phyloP scores from a whole-genome alignment of 2,797 vertebrate genomes.

The Loris lydekkerianus region DNA sequence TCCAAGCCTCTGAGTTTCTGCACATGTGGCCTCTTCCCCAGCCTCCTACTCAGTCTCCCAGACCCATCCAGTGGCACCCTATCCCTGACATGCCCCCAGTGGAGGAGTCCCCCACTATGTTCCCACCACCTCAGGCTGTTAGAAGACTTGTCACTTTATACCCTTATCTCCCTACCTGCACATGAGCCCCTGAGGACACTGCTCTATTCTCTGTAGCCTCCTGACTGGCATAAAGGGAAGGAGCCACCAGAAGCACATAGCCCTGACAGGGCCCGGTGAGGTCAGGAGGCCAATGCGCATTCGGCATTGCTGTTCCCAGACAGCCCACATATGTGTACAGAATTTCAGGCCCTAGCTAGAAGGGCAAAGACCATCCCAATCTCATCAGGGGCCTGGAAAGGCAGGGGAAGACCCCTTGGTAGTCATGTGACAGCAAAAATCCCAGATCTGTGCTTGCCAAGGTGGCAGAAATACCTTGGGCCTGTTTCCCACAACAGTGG shows the following conservation, averaged over 20 bases:
- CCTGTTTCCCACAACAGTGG: fast-evolving
- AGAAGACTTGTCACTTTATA: neutral
- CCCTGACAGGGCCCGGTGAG: fast-evolving
- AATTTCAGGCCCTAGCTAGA: neutral
- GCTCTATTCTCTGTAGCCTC: neutral
- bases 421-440: neutral
- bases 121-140: neutral
- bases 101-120: too few relatives aligned
- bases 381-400: neutral
- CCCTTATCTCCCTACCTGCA: neutral
- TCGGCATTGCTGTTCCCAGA: neutral
- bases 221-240: neutral
- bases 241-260: neutral
- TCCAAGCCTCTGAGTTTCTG: neutral
- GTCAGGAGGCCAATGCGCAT: fast-evolving
- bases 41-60: neutral
- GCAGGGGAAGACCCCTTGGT: neutral
- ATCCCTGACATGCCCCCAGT: too few relatives aligned
- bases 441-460: neutral
- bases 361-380: neutral
- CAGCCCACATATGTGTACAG: fast-evolving
- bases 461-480: fast-evolving
- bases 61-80: neutral
- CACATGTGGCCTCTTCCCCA: fast-evolving
- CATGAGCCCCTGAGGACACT: neutral